A percentile compares a stretch with the other conserved stretches of the same genome.
phyloP scores from a whole-genome alignment of 2,797 vertebrate genomes.

The Mormyrops boulengeri region DNA sequence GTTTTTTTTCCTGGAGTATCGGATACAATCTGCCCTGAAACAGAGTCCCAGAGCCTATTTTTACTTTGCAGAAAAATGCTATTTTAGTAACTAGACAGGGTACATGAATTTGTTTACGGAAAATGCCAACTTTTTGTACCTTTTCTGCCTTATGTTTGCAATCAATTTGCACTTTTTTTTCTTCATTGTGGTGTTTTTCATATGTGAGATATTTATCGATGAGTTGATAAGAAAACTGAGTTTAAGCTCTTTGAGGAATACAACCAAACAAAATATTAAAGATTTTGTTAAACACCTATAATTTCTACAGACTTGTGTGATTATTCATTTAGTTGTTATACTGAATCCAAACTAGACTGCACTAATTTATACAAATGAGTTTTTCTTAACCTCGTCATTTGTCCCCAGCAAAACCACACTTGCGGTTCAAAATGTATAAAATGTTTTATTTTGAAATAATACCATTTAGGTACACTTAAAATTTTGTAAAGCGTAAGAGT shows the following conservation, averaged over 20 bases:
- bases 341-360: background rate
- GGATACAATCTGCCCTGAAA: slow-evolving; percentile 35
- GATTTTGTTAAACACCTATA: background rate
- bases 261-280: background rate
- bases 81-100: slow-evolving; percentile 56
- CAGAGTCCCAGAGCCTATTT: slow-evolving; percentile 47
- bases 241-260: slow-evolving; percentile 13
- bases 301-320: background rate
- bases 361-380: background rate
- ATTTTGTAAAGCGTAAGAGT: background rate
- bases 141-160: slow-evolving; percentile 57
- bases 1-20: slow-evolving; percentile 33
- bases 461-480: background rate
- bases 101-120: slow-evolving; percentile 37
- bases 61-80: slow-evolving; percentile 55
- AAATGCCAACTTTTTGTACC: slow-evolving; percentile 41
- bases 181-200: slow-evolving; percentile 18
- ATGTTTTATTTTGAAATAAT: background rate
- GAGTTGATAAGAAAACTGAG: background rate
- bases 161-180: slow-evolving; percentile 39
- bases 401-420: background rate
- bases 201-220: slow-evolving; percentile 16
- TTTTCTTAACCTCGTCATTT: background rate
- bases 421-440: background rate
- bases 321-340: background rate